A percentile compares a stretch with the other conserved stretches of the same genome.
phyloP scores from a whole-genome alignment of 1,140 invertebrate genomes.

The Eumaeus atala region DNA sequence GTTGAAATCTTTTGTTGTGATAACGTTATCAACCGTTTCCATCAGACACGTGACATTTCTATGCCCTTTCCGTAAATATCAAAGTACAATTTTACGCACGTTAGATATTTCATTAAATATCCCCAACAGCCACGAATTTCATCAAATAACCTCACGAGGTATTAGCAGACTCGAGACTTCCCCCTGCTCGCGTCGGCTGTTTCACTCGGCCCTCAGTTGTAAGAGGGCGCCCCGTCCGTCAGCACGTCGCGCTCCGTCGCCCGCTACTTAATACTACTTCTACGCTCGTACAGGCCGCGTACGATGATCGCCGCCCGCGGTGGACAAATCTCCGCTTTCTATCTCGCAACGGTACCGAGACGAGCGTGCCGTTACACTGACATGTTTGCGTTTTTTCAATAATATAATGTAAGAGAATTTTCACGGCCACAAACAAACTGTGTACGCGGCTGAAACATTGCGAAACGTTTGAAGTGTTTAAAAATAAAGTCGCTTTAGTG shows the following conservation, averaged over 20 bases:
- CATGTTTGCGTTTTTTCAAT: constrained; percentile 49
- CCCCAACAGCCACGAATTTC: constrained; percentile 33
- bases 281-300: constrained; percentile 32
- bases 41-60: constrained; percentile 4
- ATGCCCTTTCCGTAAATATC: constrained; percentile 7
- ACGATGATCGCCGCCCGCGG: constrained; percentile 43
- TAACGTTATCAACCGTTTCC: constrained; percentile 16
- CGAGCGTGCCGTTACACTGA: constrained; percentile 47
- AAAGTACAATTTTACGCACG: constrained; percentile 42
- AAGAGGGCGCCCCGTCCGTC: constrained; percentile 45
- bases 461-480: constrained; percentile 71
- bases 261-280: constrained; percentile 25
- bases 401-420: constrained; percentile 47
- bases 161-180: too few species aligned
- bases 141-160: constrained; percentile 44
- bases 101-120: constrained; percentile 44
- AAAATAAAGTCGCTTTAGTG: constrained; percentile 66
- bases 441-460: constrained; percentile 52
- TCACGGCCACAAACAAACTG: constrained; percentile 41
- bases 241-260: constrained; percentile 34
- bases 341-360: constrained; percentile 49
- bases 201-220: constrained; percentile 38
- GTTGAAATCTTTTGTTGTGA: constrained; percentile 53
- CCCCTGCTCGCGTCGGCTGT: constrained; percentile 23
- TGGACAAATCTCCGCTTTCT: constrained; percentile 45